Evolutionary conservation across 2,113 vertebrate genomes (phyloP).

Genomic region (Oceanites oceanicus): DNA sequence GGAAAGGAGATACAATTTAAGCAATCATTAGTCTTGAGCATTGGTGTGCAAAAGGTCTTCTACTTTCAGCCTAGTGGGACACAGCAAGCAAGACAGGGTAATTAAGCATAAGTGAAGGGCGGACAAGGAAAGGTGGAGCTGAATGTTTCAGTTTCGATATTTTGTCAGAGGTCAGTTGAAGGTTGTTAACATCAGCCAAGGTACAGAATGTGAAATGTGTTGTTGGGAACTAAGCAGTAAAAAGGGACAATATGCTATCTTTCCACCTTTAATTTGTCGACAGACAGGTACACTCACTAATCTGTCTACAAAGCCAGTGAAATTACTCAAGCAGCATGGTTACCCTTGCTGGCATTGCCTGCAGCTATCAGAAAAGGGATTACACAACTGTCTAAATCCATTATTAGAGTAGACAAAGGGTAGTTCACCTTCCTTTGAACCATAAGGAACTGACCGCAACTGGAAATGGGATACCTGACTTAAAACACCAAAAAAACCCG

Average conservation of each 20-base stretch:
- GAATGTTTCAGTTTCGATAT: background rate
- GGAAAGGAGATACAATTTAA: constrained; percentile 5
- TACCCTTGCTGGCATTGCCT: background rate
- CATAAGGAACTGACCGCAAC: background rate
- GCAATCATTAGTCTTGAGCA: background rate
- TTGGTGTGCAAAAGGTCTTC: background rate
- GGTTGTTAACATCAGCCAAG: background rate
- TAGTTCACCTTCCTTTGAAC: background rate
- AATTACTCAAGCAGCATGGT: background rate
- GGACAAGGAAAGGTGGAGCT: background rate
- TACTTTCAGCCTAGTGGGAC: background rate
- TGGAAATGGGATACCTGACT: background rate
- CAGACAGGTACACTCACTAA: background rate
- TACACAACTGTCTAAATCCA: background rate
- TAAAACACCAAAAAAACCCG: background rate
- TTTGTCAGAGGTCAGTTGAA: constrained; percentile 20
- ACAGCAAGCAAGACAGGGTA: background rate
- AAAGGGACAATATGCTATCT: background rate
- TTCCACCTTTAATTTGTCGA: background rate
- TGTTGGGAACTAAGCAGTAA: background rate
- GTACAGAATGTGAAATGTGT: background rate
- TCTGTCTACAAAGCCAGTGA: background rate
- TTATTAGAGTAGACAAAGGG: background rate
- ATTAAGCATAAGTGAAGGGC: constrained; percentile 12
- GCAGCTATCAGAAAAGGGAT: background rate